Evolutionary conservation across 2,888 invertebrate species (phyloP), one percentile per base, ranked within the genome.

Genomic region (Yponomeuta malinellus): DNA sequence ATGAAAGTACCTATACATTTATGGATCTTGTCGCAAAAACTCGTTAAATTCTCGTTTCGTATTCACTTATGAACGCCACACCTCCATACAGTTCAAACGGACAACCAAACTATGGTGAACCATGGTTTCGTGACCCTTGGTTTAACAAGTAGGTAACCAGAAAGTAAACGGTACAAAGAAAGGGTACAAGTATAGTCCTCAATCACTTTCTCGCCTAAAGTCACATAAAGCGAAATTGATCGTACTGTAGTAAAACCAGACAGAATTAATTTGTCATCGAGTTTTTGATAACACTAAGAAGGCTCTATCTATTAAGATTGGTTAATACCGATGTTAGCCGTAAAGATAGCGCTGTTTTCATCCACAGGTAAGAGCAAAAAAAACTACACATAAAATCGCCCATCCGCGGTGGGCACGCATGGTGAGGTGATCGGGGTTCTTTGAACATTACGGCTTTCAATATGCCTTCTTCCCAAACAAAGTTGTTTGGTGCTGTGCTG

Each of bases 51-150:
- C 52, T 31, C 31, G 31, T 23, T 68, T 52, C 37, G 48, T 68
- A 68, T 68, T 68, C 68, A 31, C 23, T 65, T 65, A 68, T 31
- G 68, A 73, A 75, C 73, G 75, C 71, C 71, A 73, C 74, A 73
- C 73, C 76, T 76, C 73, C 73, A 73, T 74, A 59, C 15, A 3
- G 52, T 59, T 15, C 52, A 52, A 59, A 59, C 52, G 1, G 12
- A 15, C 12, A 15, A 15, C 15, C 52, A 59, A 15, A 15, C 52
- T 15, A 5, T 15, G 15, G 52, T 15, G 52, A 59, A 9, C 52
- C 15, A 59, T 15, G 12, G 3, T 59, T 59, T 59, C 15, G 3
- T 59, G 8, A 59, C 8, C 12, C 12, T 59, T 59, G 3, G 52
- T 15, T 59, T 15, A 59, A 12, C 2, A 15, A 15, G 52, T 15